Conservation (phyloP, 2,113 vertebrate species). For the Cnemophilus loriae region DNA sequence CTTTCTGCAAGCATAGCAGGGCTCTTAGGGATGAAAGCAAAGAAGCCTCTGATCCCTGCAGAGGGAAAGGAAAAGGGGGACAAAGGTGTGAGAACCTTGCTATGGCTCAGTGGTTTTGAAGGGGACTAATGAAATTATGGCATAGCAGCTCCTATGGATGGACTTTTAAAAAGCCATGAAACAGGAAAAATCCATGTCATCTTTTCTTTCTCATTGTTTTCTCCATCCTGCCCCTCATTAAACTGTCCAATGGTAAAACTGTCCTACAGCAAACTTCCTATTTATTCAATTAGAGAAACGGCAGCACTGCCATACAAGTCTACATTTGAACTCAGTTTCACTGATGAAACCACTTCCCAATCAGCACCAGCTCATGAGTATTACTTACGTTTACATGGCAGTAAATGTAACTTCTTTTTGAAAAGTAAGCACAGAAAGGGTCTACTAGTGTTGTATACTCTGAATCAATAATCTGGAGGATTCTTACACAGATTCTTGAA, state of each 20-base stretch:
- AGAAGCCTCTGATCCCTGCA: not conserved
- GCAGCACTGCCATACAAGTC: not conserved
- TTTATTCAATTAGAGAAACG: not conserved
- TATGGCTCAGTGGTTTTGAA: not conserved
- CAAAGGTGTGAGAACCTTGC: not conserved
- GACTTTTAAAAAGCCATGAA: not conserved
- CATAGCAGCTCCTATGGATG: not conserved
- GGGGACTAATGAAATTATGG: not conserved
- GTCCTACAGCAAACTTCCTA: not conserved
- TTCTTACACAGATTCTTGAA: not conserved
- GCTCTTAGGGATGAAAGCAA: not conserved
- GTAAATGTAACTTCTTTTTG: not conserved
- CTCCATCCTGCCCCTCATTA: not conserved
- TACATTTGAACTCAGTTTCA: not conserved
- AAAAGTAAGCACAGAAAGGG: not conserved
- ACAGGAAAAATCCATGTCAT: not conserved
- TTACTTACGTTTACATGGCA: not conserved
- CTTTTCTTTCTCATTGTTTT: not conserved
- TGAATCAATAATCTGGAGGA: not conserved
- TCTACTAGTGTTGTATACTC: not conserved
- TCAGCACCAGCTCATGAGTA: not conserved
- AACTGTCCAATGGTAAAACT: not conserved
- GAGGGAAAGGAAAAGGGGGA: not conserved
- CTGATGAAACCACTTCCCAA: not conserved
- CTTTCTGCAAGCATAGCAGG: not conserved